Conservation (phyloP, 2,797 vertebrate genomes). For the Gymnodraco acuticeps region DNA sequence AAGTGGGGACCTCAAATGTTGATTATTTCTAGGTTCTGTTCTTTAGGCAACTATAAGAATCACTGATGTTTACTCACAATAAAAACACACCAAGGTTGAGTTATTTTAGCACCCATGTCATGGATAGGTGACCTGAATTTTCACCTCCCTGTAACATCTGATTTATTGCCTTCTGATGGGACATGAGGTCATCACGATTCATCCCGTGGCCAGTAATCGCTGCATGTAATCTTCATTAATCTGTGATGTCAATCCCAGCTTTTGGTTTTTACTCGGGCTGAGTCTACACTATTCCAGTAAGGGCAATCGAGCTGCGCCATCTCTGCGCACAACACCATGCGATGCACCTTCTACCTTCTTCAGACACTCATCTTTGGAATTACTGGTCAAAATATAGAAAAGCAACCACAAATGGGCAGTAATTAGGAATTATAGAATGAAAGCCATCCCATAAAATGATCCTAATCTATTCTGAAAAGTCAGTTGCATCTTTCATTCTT, state of each 20-base stretch:
- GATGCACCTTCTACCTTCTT: background rate
- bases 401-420: background rate
- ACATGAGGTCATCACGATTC: conserved; percentile 74
- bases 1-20: conserved; percentile 7
- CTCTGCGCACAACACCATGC: conserved; percentile 7
- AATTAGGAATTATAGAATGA: conserved; percentile 3
- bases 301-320: conserved; percentile 11
- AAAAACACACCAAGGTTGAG: conserved; percentile 39
- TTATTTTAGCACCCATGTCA: conserved; percentile 51
- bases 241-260: conserved; percentile 82
- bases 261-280: conserved; percentile 73
- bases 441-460: background rate
- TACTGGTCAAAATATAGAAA: background rate
- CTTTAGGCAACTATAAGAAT: background rate
- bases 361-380: background rate
- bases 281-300: conserved; percentile 57
- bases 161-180: conserved; percentile 81
- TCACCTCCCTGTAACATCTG: conserved; percentile 61
- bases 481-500: conserved; percentile 8
- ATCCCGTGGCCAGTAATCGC: conserved; percentile 73
- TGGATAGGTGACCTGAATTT: conserved; percentile 50
- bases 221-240: conserved; percentile 85
- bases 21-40: background rate
- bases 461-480: conserved; percentile 17
- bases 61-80: background rate